Percentiles rank a stretch among this genome's conserved stretches.
Evolutionary conservation across 2,888 invertebrate species (phyloP).

Genomic region (Acanthopleura granulata): DNA sequence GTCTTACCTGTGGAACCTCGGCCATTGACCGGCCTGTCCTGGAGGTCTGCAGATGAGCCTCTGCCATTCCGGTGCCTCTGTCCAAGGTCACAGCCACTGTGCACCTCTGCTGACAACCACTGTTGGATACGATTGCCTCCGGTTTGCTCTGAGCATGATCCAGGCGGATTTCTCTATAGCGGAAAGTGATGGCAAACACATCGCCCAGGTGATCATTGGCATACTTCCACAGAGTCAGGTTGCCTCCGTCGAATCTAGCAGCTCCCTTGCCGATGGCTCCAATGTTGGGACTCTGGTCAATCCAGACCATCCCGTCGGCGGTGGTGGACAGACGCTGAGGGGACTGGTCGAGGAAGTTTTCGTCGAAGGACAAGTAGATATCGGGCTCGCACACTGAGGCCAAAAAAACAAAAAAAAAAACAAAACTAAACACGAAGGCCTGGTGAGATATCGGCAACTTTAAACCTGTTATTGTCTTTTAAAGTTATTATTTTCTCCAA

Average conservation of each 20-base stretch:
- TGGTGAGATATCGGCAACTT: no score
- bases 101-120: not conserved
- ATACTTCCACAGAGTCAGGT: not conserved
- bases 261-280: not conserved
- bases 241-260: slow-evolving; percentile 14
- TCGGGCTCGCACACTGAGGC: slow-evolving; percentile 1
- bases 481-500: no score
- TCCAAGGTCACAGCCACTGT: slow-evolving; percentile 3
- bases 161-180: not conserved
- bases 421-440: no score
- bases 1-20: not conserved
- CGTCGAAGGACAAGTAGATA: slow-evolving; percentile 9
- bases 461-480: no score
- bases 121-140: not conserved
- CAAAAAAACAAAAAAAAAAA: no score
- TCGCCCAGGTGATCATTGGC: not conserved
- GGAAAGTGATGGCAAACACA: slow-evolving; percentile 8
- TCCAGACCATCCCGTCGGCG: not conserved
- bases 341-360: not conserved
- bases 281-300: not conserved
- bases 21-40: not conserved
- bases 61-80: not conserved
- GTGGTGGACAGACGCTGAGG: not conserved
- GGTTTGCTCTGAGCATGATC: not conserved
- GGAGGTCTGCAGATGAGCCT: not conserved